A percentile compares a stretch with the other conserved stretches of the same genome.
Evolutionary conservation across 2,888 invertebrate species (phyloP).

Genomic region (Lasioglossum villosulum): DNA sequence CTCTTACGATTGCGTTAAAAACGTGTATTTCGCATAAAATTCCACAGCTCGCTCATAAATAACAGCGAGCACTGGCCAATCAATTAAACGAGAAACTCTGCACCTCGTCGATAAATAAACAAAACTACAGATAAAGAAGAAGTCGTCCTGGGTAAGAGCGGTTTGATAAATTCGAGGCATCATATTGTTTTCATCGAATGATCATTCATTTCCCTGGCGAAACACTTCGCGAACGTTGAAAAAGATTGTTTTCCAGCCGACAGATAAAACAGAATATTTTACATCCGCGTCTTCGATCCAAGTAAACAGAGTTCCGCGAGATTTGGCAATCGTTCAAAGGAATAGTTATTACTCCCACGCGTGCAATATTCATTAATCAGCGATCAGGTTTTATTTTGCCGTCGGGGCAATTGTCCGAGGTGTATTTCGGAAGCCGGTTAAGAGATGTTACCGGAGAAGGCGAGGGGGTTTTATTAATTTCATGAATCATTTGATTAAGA

Average conservation of each 20-base stretch:
- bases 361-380: slow-evolving; percentile 5
- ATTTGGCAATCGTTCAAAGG: slow-evolving; percentile 37
- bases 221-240: background rate
- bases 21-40: background rate
- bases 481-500: slow-evolving; percentile 27
- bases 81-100: background rate
- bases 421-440: background rate
- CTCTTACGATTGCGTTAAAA: background rate
- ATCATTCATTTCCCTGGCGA: background rate
- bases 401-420: background rate
- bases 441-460: background rate
- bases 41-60: background rate
- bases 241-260: background rate
- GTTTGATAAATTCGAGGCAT: background rate
- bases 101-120: background rate
- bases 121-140: background rate
- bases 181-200: background rate
- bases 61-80: background rate
- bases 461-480: background rate
- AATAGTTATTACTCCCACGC: slow-evolving; percentile 16
- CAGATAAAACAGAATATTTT: background rate
- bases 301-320: background rate
- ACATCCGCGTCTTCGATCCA: background rate
- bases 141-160: background rate
- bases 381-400: background rate